These are phyloP conservation scores for Pachypanchax playfairii DNA, from an alignment of 2,113 vertebrate genomes.

Conservation along the genomic window DNA sequence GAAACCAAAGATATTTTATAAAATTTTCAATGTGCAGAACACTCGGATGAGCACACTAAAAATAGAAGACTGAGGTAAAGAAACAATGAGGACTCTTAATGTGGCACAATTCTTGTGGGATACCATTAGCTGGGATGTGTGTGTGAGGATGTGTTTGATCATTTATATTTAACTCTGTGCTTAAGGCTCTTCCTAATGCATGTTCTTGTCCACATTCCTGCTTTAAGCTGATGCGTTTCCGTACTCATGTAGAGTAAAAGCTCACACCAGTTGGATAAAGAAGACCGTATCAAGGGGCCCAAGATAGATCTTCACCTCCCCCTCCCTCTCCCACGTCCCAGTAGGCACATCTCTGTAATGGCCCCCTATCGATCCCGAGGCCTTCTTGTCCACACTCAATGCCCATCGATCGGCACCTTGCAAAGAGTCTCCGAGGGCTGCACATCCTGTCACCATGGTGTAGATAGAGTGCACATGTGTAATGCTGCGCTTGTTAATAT, in stretches of 20 bases:
- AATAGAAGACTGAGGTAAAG: constrained; percentile 15
- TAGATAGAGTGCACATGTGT: constrained; percentile 22
- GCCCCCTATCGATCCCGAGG: constrained; percentile 68
- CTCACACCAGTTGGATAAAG: constrained; percentile 36
- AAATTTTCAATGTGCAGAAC: not conserved
- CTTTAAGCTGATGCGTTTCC: constrained; percentile 6
- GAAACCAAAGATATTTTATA: constrained; percentile 14
- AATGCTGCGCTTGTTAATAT: constrained; percentile 6
- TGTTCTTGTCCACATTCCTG: constrained; percentile 6
- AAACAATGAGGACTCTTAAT: constrained; percentile 13
- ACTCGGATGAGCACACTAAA: constrained; percentile 29
- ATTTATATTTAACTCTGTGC: constrained; percentile 19
- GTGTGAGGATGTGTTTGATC: constrained; percentile 4
- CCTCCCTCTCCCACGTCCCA: constrained; percentile 53
- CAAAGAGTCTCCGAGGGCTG: constrained; percentile 72
- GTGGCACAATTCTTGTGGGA: constrained; percentile 39
- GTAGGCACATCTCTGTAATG: constrained; percentile 75
- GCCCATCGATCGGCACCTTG: constrained; percentile 70
- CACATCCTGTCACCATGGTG: constrained; percentile 52
- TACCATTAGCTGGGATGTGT: constrained; percentile 26
- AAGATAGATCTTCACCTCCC: constrained; percentile 39
- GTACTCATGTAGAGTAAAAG: constrained; percentile 49
- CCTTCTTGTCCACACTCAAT: constrained; percentile 77
- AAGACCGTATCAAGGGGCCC: constrained; percentile 51
- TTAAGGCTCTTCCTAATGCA: constrained; percentile 12